Evolutionary conservation across 2,113 vertebrate species (phyloP), one percentile per base, ranked within the genome.

Genomic region (Macrotus californicus): DNA sequence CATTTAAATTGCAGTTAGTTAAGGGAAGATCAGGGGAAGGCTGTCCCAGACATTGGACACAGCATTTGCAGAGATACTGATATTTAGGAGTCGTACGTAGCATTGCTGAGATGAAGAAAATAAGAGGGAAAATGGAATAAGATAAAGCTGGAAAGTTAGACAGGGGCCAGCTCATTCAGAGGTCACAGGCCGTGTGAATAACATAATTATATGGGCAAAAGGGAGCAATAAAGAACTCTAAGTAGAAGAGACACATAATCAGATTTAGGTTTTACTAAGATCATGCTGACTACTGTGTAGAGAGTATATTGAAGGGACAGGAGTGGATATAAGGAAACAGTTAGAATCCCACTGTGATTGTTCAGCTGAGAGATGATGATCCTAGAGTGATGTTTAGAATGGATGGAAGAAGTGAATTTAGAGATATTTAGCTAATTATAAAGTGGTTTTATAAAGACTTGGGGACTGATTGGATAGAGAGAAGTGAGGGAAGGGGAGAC

Each of bases 391-490:
- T 16, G 34, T 11, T 2, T 89, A 41, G 52, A 67, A 72, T 36
- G 19, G 13, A 70, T 7, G 48, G 5, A 80, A 36, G 24, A 36
- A 79, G 6, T 64, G 52, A 66, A 46, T 87, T 84, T 43, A 80
- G 50, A 97, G 87, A 87, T 66, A 80, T 50, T 93, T 87, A 89
- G n/a, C 50, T 81, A 48, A 56, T 83, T 80, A 36, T 24, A 26
- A 91, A 93, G 21, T 83, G 14, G 43, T 89, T 66, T 56, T 26
- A 41, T 56, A 91, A 93, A 84, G 56, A 80, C 52, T 0, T 59
- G 48, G 26, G 18, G 39, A 75, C 54, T 83, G 36, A 66, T 4
- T 39, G n/a, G 15, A 85, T 5, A 0, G 31, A 48, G 16, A 66
- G 22, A 14, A 43, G 6, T 7, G 15, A 16, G 2, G 21, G 59